These are phyloP conservation scores for Pseudomyrmex concolor DNA, from an alignment of 1,140 invertebrate species.

Conservation along the genomic window DNA sequence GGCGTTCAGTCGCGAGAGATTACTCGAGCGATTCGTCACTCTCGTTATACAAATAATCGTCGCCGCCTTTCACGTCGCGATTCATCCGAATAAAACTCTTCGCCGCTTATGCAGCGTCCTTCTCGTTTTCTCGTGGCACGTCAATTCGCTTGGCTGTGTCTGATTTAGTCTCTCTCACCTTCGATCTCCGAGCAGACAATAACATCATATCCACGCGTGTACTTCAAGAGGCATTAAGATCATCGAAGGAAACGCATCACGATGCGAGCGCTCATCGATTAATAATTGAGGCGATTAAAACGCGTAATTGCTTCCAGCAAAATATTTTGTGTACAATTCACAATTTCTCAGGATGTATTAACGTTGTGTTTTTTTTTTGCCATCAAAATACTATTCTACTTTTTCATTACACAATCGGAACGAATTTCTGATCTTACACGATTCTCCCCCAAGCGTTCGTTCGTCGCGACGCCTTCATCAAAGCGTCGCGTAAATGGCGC, in stretches of 20 bases:
- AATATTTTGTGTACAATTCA: background rate
- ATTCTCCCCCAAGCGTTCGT: background rate
- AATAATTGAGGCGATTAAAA: background rate
- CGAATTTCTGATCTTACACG: background rate
- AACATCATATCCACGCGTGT: background rate
- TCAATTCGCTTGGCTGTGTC: slow-evolving; percentile 65
- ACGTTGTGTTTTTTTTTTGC: background rate
- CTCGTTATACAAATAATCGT: slow-evolving; percentile 49
- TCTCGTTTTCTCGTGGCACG: slow-evolving; percentile 76
- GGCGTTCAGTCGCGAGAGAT: slow-evolving; percentile 80
- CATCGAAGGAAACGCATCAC: background rate
- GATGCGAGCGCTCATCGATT: background rate
- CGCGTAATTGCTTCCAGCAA: background rate
- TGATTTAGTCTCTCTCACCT: slow-evolving; percentile 19
- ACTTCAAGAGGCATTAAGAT: slow-evolving; percentile 18
- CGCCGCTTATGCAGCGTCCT: slow-evolving; percentile 47
- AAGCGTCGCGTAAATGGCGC: slow-evolving; percentile 32
- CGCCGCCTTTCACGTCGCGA: slow-evolving; percentile 27
- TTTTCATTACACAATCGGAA: background rate
- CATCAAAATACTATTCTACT: background rate
- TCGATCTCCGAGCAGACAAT: slow-evolving; percentile 26
- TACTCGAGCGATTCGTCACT: slow-evolving; percentile 80
- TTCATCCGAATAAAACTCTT: slow-evolving; percentile 56
- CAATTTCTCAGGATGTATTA: background rate
- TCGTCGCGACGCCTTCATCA: slow-evolving; percentile 10